A percentile compares a stretch with the other conserved stretches of the same genome.
These are phyloP conservation scores for Vombatus ursinus DNA, from an alignment of 2,113 vertebrate species.

Conservation along the genomic window DNA sequence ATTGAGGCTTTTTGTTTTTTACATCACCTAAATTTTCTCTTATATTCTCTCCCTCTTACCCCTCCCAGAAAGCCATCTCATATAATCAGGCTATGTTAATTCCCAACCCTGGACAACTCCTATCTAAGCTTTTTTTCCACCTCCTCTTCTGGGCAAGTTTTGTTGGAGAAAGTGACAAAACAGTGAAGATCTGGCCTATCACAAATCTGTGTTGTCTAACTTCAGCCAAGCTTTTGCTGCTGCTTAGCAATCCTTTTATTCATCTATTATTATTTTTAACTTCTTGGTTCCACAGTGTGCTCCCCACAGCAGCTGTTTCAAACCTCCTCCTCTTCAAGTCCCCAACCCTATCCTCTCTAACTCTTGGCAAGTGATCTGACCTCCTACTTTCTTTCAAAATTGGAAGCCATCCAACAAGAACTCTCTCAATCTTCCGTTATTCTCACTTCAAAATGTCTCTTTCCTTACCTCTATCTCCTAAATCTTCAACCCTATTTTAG, in stretches of 20 bases:
- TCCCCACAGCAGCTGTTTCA: not conserved
- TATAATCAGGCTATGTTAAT: not conserved
- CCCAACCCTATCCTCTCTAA: not conserved
- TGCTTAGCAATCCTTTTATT: not conserved
- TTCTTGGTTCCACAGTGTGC: not conserved
- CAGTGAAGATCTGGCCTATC: not conserved
- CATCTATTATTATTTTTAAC: not conserved
- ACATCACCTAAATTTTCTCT: not conserved
- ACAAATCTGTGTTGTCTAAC: not conserved
- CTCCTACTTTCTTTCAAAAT: not conserved
- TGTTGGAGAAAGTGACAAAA: not conserved
- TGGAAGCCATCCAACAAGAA: not conserved
- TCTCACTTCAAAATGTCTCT: not conserved
- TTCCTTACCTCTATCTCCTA: not conserved
- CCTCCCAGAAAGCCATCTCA: not conserved
- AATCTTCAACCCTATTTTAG: not conserved
- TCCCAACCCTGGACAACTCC: not conserved
- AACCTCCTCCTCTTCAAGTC: not conserved
- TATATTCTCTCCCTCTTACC: not conserved
- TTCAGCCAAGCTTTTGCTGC: not conserved
- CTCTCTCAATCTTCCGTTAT: not conserved
- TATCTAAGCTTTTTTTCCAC: not conserved
- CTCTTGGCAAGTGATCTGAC: not conserved
- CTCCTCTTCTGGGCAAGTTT: not conserved
- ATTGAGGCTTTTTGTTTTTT: not conserved